Evolutionary conservation across 2,113 vertebrate genomes (phyloP).

Genomic region (Lagopus leucura): DNA sequence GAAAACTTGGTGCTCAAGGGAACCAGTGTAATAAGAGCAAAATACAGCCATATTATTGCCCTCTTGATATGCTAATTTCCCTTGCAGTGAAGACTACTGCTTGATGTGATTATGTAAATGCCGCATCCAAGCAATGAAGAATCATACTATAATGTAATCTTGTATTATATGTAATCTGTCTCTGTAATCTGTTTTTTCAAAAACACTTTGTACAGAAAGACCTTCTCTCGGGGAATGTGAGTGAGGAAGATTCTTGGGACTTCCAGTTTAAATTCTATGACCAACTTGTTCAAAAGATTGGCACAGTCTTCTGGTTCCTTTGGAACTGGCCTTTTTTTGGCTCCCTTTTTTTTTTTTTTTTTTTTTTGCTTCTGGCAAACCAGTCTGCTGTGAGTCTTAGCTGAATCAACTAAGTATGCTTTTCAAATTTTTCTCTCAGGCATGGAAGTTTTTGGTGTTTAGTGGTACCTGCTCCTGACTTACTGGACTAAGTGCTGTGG

Average conservation of each 20-base stretch:
- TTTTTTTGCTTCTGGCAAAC: not conserved
- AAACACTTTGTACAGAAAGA: not conserved
- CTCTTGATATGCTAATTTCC: conserved; percentile 45
- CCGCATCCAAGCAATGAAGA: not conserved
- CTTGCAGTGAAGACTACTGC: not conserved
- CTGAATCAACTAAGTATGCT: not conserved
- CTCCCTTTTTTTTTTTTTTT: not conserved
- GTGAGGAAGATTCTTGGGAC: not conserved
- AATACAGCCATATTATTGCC: not conserved
- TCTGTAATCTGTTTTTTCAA: not conserved
- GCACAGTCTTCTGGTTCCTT: not conserved
- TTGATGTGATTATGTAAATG: conserved; percentile 50
- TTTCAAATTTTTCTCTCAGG: not conserved
- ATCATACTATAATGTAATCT: not conserved
- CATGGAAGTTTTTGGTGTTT: not conserved
- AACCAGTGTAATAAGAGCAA: not conserved
- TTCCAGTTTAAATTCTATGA: not conserved
- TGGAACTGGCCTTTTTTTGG: not conserved
- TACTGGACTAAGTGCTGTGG: not conserved
- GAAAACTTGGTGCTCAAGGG: not conserved
- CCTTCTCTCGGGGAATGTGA: not conserved
- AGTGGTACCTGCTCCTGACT: not conserved
- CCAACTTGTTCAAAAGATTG: not conserved
- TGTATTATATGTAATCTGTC: not conserved
- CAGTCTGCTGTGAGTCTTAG: not conserved